Evolutionary conservation across 2,113 vertebrate species (phyloP).

Genomic region (Bucco capensis): DNA sequence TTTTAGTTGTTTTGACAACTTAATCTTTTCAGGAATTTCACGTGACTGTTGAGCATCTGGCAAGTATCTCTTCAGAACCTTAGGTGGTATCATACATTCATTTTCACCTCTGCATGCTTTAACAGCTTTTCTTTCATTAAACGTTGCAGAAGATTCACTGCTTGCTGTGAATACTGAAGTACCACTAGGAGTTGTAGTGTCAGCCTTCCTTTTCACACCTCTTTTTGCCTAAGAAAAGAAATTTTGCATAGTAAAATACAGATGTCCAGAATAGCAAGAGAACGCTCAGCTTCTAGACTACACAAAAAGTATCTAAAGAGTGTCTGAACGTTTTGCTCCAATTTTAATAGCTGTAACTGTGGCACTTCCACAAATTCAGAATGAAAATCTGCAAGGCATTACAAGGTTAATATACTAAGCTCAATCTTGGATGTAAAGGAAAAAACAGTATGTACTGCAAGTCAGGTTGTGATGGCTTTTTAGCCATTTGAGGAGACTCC

Average conservation of each 20-base stretch:
- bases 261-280: neutral
- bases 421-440: neutral
- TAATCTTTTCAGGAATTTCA: conserved; percentile 53
- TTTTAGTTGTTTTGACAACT: conserved; percentile 75
- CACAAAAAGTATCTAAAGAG: neutral
- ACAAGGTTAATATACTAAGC: neutral
- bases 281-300: neutral
- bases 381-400: neutral
- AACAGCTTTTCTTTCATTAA: conserved; percentile 48
- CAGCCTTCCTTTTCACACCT: conserved; percentile 85
- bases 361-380: neutral
- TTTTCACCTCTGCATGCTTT: conserved; percentile 61
- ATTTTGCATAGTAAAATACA: neutral
- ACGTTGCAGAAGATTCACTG: conserved; percentile 41
- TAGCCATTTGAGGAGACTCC: neutral
- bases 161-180: conserved; percentile 56
- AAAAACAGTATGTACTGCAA: neutral
- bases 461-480: neutral
- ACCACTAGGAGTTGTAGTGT: conserved; percentile 74
- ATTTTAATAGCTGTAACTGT: too few relatives aligned
- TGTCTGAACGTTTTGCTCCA: too few relatives aligned
- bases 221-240: conserved; percentile 74
- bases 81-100: conserved; percentile 57
- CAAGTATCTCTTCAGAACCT: conserved; percentile 71
- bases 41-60: conserved; percentile 68